Conservation (phyloP, 2,797 vertebrate genomes). For the Benthosema pterotum region DNA sequence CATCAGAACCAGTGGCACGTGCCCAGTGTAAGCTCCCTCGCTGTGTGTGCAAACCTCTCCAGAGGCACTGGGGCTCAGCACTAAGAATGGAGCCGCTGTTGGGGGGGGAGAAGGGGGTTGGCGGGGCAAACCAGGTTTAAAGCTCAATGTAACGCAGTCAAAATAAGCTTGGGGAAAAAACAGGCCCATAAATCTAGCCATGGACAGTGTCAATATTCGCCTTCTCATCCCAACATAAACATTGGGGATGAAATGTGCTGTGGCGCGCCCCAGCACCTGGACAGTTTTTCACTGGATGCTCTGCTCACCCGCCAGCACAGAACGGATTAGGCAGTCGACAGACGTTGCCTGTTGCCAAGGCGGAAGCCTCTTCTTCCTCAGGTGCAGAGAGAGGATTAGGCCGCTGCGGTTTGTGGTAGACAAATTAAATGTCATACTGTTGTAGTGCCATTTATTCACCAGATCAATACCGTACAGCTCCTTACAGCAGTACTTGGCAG, state of each 20-base stretch:
- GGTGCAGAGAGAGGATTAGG: constrained; percentile 1
- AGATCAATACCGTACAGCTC: not conserved
- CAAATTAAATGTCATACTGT: not conserved
- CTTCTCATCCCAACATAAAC: constrained; percentile 30
- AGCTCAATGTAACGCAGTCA: constrained; percentile 14
- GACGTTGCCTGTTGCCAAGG: constrained; percentile 26
- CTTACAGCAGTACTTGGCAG: no score
- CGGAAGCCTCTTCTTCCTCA: not conserved
- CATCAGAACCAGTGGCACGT: constrained; percentile 13
- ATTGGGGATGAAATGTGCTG: constrained; percentile 35
- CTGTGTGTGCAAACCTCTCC: not conserved
- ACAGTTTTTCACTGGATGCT: constrained; percentile 30
- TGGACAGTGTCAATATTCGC: constrained; percentile 20
- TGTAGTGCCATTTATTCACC: not conserved
- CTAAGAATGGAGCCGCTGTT: constrained; percentile 16
- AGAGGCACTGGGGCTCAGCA: constrained; percentile 4
- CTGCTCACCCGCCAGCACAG: constrained; percentile 38
- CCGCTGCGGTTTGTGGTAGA: constrained; percentile 11
- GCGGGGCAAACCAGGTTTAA: constrained; percentile 3
- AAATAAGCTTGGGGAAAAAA: constrained; percentile 29
- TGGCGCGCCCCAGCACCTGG: constrained; percentile 35
- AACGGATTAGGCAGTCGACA: constrained; percentile 40
- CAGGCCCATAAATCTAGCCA: constrained; percentile 23
- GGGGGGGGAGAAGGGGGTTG: not conserved
- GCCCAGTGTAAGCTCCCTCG: not conserved